phyloP scores from a whole-genome alignment of 2,888 invertebrate genomes.

The Macrophya alboannulata region DNA sequence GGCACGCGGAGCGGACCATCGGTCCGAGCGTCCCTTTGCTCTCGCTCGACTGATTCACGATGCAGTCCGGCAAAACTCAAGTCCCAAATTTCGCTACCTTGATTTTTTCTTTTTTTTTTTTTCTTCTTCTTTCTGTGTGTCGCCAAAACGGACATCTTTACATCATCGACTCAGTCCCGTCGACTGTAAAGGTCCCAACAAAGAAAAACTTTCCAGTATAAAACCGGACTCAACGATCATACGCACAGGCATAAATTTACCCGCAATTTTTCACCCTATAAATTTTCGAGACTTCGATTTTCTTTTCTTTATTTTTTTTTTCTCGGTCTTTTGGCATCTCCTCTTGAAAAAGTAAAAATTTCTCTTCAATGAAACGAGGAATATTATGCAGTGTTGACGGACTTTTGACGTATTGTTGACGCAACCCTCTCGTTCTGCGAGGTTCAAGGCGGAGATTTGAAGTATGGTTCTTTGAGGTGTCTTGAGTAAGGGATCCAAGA shows the following conservation, averaged over 20 bases:
- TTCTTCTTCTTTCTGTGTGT: background rate
- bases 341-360: background rate
- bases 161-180: background rate
- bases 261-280: background rate
- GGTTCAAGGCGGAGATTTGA: constrained; percentile 34
- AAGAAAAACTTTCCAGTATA: background rate
- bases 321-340: background rate
- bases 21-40: constrained; percentile 44
- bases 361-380: background rate
- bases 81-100: background rate
- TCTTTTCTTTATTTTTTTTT: background rate
- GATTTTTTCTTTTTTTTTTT: background rate
- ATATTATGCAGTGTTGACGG: constrained; percentile 23
- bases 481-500: constrained; percentile 31
- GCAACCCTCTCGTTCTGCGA: constrained; percentile 30
- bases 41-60: constrained; percentile 50
- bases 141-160: background rate
- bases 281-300: background rate
- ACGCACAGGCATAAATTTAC: background rate
- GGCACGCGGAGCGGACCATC: constrained; percentile 58
- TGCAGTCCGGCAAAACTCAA: constrained; percentile 31
- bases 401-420: constrained; percentile 39
- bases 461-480: constrained; percentile 39
- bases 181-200: background rate
- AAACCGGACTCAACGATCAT: background rate